phyloP scores from a whole-genome alignment of 2,888 invertebrate genomes.

The Drosophila prolongata region DNA sequence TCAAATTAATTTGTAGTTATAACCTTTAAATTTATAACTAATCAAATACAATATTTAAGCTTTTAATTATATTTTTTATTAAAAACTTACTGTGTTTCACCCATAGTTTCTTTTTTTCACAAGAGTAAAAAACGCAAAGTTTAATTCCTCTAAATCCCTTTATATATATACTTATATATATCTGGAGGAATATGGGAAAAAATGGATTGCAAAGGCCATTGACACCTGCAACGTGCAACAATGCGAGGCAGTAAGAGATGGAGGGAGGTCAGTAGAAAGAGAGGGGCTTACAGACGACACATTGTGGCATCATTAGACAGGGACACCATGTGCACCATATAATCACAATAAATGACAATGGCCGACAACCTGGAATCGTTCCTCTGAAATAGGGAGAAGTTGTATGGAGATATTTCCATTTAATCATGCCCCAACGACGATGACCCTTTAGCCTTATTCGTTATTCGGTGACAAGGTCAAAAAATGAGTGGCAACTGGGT shows the following conservation, averaged over 20 bases:
- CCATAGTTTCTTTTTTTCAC: too few relatives aligned
- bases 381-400: not conserved
- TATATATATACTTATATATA: too few relatives aligned
- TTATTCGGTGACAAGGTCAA: not conserved
- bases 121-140: not conserved
- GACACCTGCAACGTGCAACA: slow-evolving; percentile 26
- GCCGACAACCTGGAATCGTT: not conserved
- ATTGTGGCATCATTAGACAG: slow-evolving; percentile 50
- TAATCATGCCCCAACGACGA: slow-evolving; percentile 55
- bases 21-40: too few relatives aligned
- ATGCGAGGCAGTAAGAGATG: not conserved
- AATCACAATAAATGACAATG: slow-evolving; percentile 70
- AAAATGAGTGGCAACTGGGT: not conserved
- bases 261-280: not conserved
- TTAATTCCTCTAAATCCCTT: not conserved
- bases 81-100: too few relatives aligned
- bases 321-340: slow-evolving; percentile 58
- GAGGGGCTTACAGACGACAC: slow-evolving; percentile 10
- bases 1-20: too few relatives aligned
- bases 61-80: too few relatives aligned
- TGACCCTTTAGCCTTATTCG: slow-evolving; percentile 23
- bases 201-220: slow-evolving; percentile 13
- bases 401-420: slow-evolving; percentile 62
- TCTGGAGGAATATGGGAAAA: not conserved
- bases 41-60: too few relatives aligned